phyloP scores from a whole-genome alignment of 1,140 invertebrate species.

The Drosophila carrolli region DNA sequence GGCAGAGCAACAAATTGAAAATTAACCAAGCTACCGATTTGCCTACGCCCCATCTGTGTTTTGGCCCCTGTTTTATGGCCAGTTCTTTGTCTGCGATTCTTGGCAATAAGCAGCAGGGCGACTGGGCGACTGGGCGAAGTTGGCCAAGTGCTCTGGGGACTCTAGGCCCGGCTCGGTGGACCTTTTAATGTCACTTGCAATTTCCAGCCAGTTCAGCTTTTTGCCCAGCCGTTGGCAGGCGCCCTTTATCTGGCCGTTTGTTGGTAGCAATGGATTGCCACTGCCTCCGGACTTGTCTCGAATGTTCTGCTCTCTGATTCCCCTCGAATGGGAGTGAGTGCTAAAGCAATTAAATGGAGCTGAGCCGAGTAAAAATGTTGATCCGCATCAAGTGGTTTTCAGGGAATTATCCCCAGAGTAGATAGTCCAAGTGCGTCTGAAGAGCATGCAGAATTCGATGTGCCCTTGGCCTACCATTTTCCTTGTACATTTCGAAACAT shows the following conservation, averaged over 20 bases:
- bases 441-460: slow-evolving; percentile 31
- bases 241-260: slow-evolving; percentile 25
- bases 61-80: slow-evolving; percentile 31
- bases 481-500: slow-evolving; percentile 24
- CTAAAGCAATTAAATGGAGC: slow-evolving; percentile 36
- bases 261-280: slow-evolving; percentile 30
- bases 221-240: slow-evolving; percentile 22
- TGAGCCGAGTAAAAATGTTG: background rate
- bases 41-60: slow-evolving; percentile 38
- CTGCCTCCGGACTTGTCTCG: slow-evolving; percentile 20
- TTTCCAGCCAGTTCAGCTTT: slow-evolving; percentile 34
- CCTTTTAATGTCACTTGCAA: slow-evolving; percentile 71
- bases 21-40: slow-evolving; percentile 64
- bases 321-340: background rate
- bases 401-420: background rate
- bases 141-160: slow-evolving; percentile 25
- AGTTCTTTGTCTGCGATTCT: slow-evolving; percentile 33
- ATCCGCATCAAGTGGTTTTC: slow-evolving; percentile 15
- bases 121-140: background rate
- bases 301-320: slow-evolving; percentile 2
- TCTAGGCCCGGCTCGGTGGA: slow-evolving; percentile 39
- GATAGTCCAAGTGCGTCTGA: background rate
- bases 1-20: slow-evolving; percentile 75
- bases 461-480: background rate
- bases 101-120: background rate